phyloP scores from a whole-genome alignment of 2,797 vertebrate species.

The Acanthis flammea region DNA sequence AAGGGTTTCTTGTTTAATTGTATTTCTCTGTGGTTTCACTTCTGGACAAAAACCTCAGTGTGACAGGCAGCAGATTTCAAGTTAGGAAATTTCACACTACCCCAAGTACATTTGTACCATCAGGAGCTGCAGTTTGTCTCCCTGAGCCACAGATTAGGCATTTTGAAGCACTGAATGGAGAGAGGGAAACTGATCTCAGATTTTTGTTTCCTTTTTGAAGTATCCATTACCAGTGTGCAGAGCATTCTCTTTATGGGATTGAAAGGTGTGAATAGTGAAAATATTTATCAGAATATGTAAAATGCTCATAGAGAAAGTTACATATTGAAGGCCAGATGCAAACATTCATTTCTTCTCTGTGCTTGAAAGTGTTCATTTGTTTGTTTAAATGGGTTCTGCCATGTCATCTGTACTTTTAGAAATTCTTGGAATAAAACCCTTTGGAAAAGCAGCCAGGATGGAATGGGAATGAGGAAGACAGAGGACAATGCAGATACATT shows the following conservation, averaged over 20 bases:
- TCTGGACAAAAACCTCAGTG: background rate
- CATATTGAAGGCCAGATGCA: background rate
- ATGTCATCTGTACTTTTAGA: background rate
- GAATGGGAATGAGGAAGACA: background rate
- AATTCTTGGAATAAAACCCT: background rate
- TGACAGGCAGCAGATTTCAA: background rate
- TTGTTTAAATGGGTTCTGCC: background rate
- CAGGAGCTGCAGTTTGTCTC: background rate
- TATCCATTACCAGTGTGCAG: background rate
- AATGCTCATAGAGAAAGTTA: background rate
- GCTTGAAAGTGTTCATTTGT: background rate
- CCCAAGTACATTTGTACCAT: background rate
- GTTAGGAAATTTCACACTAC: background rate
- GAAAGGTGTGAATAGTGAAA: background rate
- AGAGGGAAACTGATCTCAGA: background rate
- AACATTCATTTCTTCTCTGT: background rate
- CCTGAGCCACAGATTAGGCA: background rate
- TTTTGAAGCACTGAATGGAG: background rate
- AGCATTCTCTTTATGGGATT: background rate
- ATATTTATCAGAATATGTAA: background rate
- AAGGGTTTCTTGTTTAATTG: background rate
- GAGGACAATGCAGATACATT: background rate
- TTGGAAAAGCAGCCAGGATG: background rate
- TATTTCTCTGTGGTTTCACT: background rate
- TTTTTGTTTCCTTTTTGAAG: background rate